Evolutionary conservation across 1,140 invertebrate species (phyloP), one percentile per base, ranked within the genome.

Genomic region (Caenorhabditis briggsae): DNA sequence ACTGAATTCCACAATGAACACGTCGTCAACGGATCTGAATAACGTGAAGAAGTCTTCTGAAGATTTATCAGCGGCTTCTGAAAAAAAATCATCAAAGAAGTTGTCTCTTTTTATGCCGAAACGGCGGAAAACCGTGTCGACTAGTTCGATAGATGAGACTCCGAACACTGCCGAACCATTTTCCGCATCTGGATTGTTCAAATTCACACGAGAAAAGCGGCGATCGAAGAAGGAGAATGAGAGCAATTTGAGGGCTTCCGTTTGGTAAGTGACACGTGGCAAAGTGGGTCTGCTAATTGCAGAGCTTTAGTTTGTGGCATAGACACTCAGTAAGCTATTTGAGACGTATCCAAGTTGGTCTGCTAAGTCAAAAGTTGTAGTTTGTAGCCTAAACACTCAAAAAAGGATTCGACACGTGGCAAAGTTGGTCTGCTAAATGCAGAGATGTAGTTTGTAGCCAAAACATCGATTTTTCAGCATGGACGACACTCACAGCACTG

Each of bases 271-370:
- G n/a, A n/a, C n/a, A n/a, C n/a, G n/a, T n/a, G n/a, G n/a, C n/a
- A n/a, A 86, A 87, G 9, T 74, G 48, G 53, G 87, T 53, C 50
- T 91, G 53, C 56, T 89, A 83, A 89, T 85, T 61, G 2, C 11
- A 2, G 50, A 16, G 2, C 2, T 53, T 5, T 53, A 53, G 50
- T 53, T 53, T 53, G 50, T 89, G 87, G 25, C 89, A 88, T 78
- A 82, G 86, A 55, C 91, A 92, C 58, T 87, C 84, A n/a, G 92
- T 89, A 48, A 91, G 89, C 16, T 91, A 90, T 25, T 56, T 59
- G 43, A 89, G 58, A 46, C 90, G 91, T n/a, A 33, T 1, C 1
- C 33, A 33, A 33, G 23, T 56, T 58, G 70, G 78, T 86, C 53
- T 86, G 83, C 18, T 70, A 87, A 61, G 25, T 56, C 23, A 85